Evolutionary conservation across 1,140 invertebrate genomes (phyloP), one percentile per base, ranked within the genome.

Genomic region (Drosophila miranda): DNA sequence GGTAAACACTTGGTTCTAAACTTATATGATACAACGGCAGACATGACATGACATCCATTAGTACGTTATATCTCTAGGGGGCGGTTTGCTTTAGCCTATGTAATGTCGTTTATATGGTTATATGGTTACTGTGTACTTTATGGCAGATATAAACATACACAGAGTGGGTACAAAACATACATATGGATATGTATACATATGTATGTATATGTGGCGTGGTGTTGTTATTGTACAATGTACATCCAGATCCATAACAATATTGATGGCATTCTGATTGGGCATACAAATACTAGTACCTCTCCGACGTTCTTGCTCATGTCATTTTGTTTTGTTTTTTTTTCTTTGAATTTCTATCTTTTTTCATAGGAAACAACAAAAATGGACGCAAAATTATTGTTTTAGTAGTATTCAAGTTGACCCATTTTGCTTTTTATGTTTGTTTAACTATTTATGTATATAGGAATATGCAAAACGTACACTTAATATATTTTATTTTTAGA

Each of bases 321-420:
- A 45, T 23, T 26, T 8, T 45, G 5, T 61, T 71, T 48, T 38
- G 30, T 26, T 38, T 26, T 43, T 43, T 34, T 55, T 41, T 56
- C 62, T 66, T 44, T 2, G 19, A 19, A 19, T 61, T 56, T 38
- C 5, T 44, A 28, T 52, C n/a, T 50, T 41, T 30, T n/a, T 43
- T 44, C 77, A 76, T 80, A 86, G 77, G 77, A 86, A 86, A 81
- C 74, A 86, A 86, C 82, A 71, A 86, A 86, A 86, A 86, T 87
- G 82, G 82, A 86, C 82, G 82, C 82, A 86, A 86, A 86, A 86
- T 86, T 81, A 86, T 80, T 79, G 77, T 80, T 79, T 62, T 86
- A 71, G 62, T 78, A 70, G 48, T 64, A 63, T 42, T 50, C 49
- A 61, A 52, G 58, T 61, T 80, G 59, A 77, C 44, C 55, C 60